Conservation (phyloP, 2,888 invertebrate genomes). For the Dyspetes luteomarginatus region DNA sequence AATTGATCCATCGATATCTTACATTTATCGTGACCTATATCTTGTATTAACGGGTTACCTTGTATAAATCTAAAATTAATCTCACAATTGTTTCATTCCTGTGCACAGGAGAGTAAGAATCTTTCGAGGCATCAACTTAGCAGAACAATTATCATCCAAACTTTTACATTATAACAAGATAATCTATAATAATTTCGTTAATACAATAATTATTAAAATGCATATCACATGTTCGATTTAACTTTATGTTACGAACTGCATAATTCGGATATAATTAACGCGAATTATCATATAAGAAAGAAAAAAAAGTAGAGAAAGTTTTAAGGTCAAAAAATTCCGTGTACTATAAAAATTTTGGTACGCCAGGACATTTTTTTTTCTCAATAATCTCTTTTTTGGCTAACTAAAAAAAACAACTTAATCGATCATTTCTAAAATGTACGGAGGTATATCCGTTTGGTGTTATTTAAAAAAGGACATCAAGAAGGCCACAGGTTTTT, state of each 20-base stretch:
- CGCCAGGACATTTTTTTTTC: not conserved
- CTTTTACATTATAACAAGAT: not conserved
- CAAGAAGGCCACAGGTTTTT: slow-evolving; percentile 56
- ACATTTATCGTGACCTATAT: not conserved
- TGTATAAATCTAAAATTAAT: slow-evolving; percentile 46
- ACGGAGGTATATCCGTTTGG: slow-evolving; percentile 41
- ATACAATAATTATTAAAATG: slow-evolving; percentile 45
- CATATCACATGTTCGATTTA: slow-evolving; percentile 61
- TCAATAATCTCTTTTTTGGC: not conserved
- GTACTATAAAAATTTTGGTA: slow-evolving; percentile 13
- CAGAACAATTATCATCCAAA: slow-evolving; percentile 9
- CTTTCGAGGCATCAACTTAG: not conserved
- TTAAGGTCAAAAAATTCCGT: slow-evolving; percentile 6
- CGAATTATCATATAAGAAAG: not conserved
- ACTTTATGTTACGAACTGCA: slow-evolving; percentile 17
- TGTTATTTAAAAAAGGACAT: slow-evolving; percentile 43
- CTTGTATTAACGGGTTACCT: slow-evolving; percentile 8
- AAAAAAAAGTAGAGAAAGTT: slow-evolving; percentile 28
- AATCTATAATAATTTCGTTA: slow-evolving; percentile 21
- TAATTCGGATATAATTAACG: slow-evolving; percentile 46
- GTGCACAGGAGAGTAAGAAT: slow-evolving; percentile 19
- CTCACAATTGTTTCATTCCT: slow-evolving; percentile 31
- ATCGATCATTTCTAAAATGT: slow-evolving; percentile 9
- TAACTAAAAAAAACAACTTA: slow-evolving; percentile 26
- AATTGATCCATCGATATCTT: slow-evolving; percentile 1